Conservation (phyloP, 1,140 invertebrate species). For the Chionoecetes opilio region DNA sequence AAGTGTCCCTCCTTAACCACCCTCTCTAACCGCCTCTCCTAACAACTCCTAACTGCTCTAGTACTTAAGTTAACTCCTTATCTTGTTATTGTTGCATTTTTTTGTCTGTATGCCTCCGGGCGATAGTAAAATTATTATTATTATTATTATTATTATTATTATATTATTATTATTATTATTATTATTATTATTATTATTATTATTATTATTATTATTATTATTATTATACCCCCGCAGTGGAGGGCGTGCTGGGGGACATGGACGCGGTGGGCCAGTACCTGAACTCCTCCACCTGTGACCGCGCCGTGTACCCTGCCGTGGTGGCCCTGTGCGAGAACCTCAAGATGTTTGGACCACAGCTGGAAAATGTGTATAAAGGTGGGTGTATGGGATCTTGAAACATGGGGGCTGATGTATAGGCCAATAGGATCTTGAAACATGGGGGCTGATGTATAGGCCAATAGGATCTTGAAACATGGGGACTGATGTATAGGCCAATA, state of each 20-base stretch:
- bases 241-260: constrained; percentile 81
- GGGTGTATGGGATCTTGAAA: constrained; percentile 80
- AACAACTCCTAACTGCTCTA: too few relatives aligned
- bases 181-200: not conserved
- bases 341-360: constrained; percentile 89
- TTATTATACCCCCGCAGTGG: constrained; percentile 70
- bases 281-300: constrained; percentile 81
- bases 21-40: too few relatives aligned
- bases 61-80: too few relatives aligned
- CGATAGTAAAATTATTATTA: not conserved
- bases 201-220: not conserved
- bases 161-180: not conserved
- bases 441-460: too few relatives aligned
- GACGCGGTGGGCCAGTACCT: constrained; percentile 82
- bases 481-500: too few relatives aligned
- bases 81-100: too few relatives aligned
- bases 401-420: too few relatives aligned
- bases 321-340: constrained; percentile 89
- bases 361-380: constrained; percentile 91
- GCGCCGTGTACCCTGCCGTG: constrained; percentile 82
- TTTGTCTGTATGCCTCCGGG: constrained; percentile 38
- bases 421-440: too few relatives aligned
- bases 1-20: constrained; percentile 40
- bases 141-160: not conserved
- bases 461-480: too few relatives aligned